Evolutionary conservation across 2,113 vertebrate species (phyloP).

Genomic region (Orthonyx spaldingii): DNA sequence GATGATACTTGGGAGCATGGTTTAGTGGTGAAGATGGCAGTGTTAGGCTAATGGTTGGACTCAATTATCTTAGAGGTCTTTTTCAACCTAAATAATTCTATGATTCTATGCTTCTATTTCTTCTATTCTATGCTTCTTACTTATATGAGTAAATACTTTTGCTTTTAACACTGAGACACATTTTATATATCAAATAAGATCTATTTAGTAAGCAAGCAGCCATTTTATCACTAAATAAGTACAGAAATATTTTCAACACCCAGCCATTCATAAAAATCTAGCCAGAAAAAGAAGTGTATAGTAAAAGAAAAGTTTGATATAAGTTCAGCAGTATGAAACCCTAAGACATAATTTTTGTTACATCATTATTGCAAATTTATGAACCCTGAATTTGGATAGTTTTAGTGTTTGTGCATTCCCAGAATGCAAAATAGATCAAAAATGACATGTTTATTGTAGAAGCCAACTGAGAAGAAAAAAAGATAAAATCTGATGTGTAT

Average conservation of each 20-base stretch:
- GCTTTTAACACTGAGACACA: neutral
- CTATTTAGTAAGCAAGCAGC: neutral
- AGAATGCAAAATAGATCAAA: neutral
- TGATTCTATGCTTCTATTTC: neutral
- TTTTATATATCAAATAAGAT: neutral
- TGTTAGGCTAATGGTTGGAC: neutral
- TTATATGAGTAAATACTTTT: neutral
- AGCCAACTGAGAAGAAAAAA: neutral
- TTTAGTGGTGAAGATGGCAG: neutral
- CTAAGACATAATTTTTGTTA: neutral
- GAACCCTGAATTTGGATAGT: neutral
- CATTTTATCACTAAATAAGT: neutral
- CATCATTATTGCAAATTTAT: neutral
- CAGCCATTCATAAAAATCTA: neutral
- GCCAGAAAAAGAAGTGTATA: neutral
- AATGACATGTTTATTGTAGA: neutral
- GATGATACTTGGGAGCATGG: too few species aligned
- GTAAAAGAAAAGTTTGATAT: neutral
- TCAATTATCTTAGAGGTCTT: neutral
- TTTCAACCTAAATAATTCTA: neutral
- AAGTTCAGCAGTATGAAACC: neutral
- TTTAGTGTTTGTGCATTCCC: neutral
- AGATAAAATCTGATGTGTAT: neutral
- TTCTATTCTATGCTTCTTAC: neutral
- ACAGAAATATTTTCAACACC: neutral